Evolutionary conservation across 2,113 vertebrate species (phyloP).

Genomic region (Etia nguti): DNA sequence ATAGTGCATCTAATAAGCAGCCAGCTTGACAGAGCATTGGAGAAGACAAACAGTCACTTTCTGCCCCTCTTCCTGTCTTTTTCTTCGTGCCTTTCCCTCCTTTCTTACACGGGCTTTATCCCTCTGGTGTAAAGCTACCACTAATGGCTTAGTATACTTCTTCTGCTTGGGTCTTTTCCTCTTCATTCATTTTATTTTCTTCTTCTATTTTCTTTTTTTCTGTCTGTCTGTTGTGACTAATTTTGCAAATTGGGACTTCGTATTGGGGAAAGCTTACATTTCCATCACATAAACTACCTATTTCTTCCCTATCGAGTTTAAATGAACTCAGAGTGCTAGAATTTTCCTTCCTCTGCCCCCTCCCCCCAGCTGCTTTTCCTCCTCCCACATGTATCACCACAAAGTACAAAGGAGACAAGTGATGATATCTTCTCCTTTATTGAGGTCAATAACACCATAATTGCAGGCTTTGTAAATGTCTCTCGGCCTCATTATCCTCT

Average conservation of each 20-base stretch:
- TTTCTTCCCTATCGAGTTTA: not conserved
- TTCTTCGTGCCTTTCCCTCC: not conserved
- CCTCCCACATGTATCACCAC: not conserved
- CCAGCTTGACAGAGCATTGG: not conserved
- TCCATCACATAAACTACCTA: not conserved
- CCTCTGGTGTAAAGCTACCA: not conserved
- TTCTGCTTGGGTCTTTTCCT: not conserved
- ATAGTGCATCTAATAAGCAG: conserved; percentile 22
- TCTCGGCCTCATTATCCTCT: conserved; percentile 30
- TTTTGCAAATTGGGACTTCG: not conserved
- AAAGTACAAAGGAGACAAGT: conserved; percentile 18
- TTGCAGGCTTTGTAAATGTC: conserved; percentile 51
- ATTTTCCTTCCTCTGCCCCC: not conserved
- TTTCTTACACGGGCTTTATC: not conserved
- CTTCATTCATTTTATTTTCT: not conserved
- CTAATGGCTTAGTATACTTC: not conserved
- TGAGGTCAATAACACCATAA: conserved; percentile 50
- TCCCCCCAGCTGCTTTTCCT: not conserved
- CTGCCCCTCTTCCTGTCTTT: not conserved
- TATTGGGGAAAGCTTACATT: not conserved
- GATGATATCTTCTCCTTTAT: conserved; percentile 32
- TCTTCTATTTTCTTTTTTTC: no score
- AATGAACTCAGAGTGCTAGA: not conserved
- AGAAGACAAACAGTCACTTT: conserved; percentile 7
- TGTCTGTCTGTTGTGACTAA: not conserved